Percentiles rank a stretch among this genome's conserved stretches.
These are phyloP conservation scores for Halictus ligatus DNA, from an alignment of 2,888 invertebrate genomes.

Conservation along the genomic window DNA sequence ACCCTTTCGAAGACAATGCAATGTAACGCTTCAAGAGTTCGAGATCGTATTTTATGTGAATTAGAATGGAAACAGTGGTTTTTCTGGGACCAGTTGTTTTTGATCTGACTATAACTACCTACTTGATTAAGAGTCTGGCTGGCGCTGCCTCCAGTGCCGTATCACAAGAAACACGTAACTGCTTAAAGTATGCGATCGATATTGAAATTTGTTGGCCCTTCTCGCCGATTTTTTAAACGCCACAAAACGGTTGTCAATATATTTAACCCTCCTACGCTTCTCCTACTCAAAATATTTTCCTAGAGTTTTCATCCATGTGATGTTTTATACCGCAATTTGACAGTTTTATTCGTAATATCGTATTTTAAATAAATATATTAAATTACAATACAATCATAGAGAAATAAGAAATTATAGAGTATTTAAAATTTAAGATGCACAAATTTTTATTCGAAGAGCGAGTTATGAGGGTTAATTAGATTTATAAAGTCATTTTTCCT, in stretches of 20 bases:
- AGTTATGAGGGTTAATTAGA: too few species aligned
- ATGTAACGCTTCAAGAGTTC: neutral
- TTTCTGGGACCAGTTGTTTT: neutral
- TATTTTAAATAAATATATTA: neutral
- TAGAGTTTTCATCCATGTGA: neutral
- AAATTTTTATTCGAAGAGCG: too few species aligned
- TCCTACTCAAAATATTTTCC: too few species aligned
- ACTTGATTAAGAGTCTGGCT: constrained; percentile 44
- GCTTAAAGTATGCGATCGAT: constrained; percentile 23
- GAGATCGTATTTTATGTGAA: neutral
- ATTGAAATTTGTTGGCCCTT: neutral
- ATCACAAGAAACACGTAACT: neutral
- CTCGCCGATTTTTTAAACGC: neutral
- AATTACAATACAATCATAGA: too few species aligned
- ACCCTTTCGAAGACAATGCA: too few species aligned
- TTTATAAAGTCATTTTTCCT: too few species aligned
- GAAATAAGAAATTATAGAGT: too few species aligned
- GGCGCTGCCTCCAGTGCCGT: constrained; percentile 50
- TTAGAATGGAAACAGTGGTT: neutral
- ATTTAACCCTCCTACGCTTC: neutral
- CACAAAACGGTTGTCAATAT: neutral
- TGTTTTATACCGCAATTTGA: neutral
- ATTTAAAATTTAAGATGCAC: too few species aligned
- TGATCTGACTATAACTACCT: constrained; percentile 8
- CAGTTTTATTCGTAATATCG: neutral